Base-by-base conservation (phyloP, 1,140 invertebrate species). In the Coelopa frigida region DNA sequence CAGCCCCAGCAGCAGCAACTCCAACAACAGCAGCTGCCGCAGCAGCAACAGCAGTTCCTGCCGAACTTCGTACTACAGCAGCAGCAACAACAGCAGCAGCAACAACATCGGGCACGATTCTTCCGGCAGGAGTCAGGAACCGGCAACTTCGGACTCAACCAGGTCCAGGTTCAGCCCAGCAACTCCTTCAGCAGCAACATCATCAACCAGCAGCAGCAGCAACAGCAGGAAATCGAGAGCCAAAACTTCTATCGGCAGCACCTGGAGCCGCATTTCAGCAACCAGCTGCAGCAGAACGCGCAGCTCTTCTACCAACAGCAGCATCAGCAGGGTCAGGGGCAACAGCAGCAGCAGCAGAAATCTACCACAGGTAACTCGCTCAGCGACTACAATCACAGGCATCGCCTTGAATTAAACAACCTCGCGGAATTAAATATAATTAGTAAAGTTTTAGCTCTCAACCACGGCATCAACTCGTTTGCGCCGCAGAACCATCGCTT, bases 341-440 rank as follows among this genome's bases (percentile, higher is more conserved):
- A 60, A 51, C 42, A 55, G 11, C 47, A 49, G 43, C 26, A 56
- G 3, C 31, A 48, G 15, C 46, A 41, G 8, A 39, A 24, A 7
- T 27, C 26, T 7, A 20, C 35, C 14, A 21, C 27, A 64, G 55
- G 57, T 66, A 67, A 59, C 20, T 33, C 31, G 14, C 29, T 18
- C 27, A 18, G 11, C 54, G 14, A 80, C 82, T 54, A 76, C 78
- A 51, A 75, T 71, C 38, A 76, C 82, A 58, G 80, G 79, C 22
- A 80, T 78, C 11, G 73, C 84, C 46, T 72, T 73, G 6, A 66
- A 51, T 31, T 52, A 72, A 75, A 50, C 77, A 79, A 49, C 81
- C 84, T 70, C 48, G 84, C 87, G 57, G 64, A 67, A 67, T 72
- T 87, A 21, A 85, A 85, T 60, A 84, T 88, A 50, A 83, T 88